A percentile compares a stretch with the other conserved stretches of the same genome.
These are phyloP conservation scores for Liolophura sinensis DNA, from an alignment of 1,140 invertebrate species.

Conservation along the genomic window DNA sequence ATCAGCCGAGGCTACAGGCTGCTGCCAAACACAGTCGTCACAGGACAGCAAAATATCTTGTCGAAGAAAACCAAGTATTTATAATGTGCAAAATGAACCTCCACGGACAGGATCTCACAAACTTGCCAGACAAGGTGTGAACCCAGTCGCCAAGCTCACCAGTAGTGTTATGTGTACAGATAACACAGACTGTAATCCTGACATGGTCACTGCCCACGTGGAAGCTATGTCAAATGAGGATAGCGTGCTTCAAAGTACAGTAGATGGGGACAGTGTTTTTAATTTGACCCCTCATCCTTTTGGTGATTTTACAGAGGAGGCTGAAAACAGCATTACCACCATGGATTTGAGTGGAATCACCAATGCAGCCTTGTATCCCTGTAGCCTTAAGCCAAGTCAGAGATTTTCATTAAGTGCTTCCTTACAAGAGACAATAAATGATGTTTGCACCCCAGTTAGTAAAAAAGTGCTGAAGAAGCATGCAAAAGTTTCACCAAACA, in stretches of 20 bases:
- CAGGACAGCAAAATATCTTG: neutral
- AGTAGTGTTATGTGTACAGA: conserved; percentile 24
- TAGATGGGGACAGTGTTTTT: conserved; percentile 6
- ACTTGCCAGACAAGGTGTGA: neutral
- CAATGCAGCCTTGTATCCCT: conserved; percentile 5
- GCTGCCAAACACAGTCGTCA: conserved; percentile 1
- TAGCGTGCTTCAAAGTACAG: conserved; percentile 3
- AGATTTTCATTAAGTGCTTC: conserved; percentile 25
- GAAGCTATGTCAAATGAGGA: neutral
- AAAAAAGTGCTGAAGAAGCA: conserved; percentile 13
- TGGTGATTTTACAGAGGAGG: neutral
- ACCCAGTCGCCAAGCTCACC: conserved; percentile 1
- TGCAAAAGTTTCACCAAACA: neutral
- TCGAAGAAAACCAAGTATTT: neutral
- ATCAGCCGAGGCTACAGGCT: conserved; percentile 14
- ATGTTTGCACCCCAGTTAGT: conserved; percentile 25
- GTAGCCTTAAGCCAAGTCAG: conserved; percentile 2
- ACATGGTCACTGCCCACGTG: no score
- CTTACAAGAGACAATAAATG: conserved; percentile 30
- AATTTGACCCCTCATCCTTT: neutral
- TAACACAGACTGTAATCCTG: conserved; percentile 7
- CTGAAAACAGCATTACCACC: neutral
- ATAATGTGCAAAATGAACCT: neutral
- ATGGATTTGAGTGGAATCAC: conserved; percentile 2
- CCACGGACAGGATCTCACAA: neutral